Evolutionary conservation across 2,888 invertebrate species (phyloP).

Genomic region (Mesorhabditis belari): DNA sequence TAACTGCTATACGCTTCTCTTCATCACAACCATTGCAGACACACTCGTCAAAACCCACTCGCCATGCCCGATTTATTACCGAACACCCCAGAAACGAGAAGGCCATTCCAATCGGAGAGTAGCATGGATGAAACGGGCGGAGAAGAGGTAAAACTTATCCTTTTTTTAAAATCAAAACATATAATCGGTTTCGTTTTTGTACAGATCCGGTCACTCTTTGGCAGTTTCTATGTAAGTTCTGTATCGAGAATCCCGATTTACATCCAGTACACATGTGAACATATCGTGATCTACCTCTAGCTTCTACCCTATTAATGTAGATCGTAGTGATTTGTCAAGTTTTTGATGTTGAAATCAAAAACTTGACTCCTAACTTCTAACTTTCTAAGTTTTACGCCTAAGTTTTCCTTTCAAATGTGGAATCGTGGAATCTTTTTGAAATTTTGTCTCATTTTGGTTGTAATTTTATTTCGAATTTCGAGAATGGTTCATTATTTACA

Average conservation of each 20-base stretch:
- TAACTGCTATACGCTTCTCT: too few relatives aligned
- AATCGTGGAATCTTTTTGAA: too few relatives aligned
- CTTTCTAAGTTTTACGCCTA: too few relatives aligned
- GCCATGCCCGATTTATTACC: conserved; percentile 39
- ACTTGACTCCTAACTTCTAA: too few relatives aligned
- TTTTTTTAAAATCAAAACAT: neutral
- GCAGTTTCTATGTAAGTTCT: conserved; percentile 52
- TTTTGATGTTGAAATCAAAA: neutral
- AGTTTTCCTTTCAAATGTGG: too few relatives aligned
- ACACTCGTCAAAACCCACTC: neutral
- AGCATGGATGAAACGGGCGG: neutral
- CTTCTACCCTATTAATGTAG: too few relatives aligned
- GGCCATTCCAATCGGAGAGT: conserved; percentile 7
- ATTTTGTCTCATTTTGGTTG: too few relatives aligned
- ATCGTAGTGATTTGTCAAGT: neutral
- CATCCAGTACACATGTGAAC: too few relatives aligned
- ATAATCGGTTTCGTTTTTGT: neutral
- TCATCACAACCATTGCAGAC: neutral
- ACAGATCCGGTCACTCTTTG: conserved; percentile 48
- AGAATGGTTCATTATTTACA: too few relatives aligned
- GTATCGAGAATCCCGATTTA: neutral
- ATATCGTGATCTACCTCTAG: too few relatives aligned
- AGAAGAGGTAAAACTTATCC: conserved; percentile 16
- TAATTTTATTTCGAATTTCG: too few relatives aligned
- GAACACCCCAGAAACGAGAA: conserved; percentile 22